phyloP scores from a whole-genome alignment of 2,113 vertebrate genomes.

The Microcebus ravelobensis region DNA sequence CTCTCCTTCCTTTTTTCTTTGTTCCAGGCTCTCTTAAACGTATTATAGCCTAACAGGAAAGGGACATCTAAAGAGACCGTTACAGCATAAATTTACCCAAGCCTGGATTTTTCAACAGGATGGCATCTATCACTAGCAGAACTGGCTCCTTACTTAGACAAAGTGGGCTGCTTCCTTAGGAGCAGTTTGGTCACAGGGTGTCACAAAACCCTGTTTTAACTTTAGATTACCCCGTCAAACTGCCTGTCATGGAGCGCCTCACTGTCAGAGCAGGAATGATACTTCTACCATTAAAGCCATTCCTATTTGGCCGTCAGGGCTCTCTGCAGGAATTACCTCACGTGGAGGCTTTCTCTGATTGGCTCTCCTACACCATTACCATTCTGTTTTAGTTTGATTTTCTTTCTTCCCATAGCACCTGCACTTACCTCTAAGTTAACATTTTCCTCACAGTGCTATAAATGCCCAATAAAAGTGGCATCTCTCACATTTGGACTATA shows the following conservation, averaged over 20 bases:
- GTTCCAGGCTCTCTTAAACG: background rate
- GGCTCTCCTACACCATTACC: background rate
- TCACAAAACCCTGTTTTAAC: background rate
- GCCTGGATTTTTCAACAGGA: background rate
- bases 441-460: background rate
- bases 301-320: background rate
- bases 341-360: background rate
- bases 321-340: background rate
- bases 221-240: background rate
- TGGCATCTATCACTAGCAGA: background rate
- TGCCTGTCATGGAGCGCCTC: background rate
- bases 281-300: fast-evolving
- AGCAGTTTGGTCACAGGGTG: background rate
- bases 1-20: background rate
- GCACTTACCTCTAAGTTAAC: background rate
- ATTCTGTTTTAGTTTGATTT: background rate
- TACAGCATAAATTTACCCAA: too few relatives aligned
- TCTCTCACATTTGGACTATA: background rate
- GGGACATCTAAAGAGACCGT: background rate
- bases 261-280: background rate
- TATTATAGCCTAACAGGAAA: background rate
- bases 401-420: background rate
- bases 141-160: background rate
- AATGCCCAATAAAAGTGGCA: background rate
- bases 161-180: background rate